Base-by-base conservation (phyloP, 2,888 invertebrate genomes). In the Platycnemis pennipes region DNA sequence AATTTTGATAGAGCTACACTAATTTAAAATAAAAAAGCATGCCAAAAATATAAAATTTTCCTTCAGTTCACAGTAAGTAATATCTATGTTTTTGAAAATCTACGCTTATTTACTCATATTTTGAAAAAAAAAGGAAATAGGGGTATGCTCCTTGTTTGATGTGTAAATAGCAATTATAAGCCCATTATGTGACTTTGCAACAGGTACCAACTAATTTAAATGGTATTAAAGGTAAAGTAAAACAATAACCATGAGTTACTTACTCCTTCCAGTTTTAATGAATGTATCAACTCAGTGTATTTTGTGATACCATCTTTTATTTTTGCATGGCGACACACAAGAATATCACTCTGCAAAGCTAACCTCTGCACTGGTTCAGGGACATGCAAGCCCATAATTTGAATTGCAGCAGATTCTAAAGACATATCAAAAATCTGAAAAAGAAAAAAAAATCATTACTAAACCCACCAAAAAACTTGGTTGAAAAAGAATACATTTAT, bases 311-410 rank as follows among this genome's bases (percentile, higher is more conserved):
- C 96, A 69, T 96, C 95, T 56, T 96, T 96, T 94, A 97, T 95
- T 56, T 96, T 95, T 94, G 96, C 96, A 31, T 96, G 96, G 95
- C 96, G 96, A 86, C 96, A 95, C 94, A 96, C 96, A 95, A 96
- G 96, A 86, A 96, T 96, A 95, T 96, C 96, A 95, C 96, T 96
- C 95, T 96, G 96, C 3, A 97, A 95, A 42, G 97, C 96, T 1
- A 97, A 96, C 95, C 96, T 97, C 94, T 96, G 95, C n/a, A 96
- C 96, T 49, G 96, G 95, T 94, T 96, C 96, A 56, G 96, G 96
- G 16, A 97, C 96, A 56, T 96, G 95, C 94, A 96, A 96, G 3
- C 96, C 96, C 94, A 97, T 95, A 94, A 96, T 96, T 95, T 97
- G 97, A 95, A 97, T 96, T 95, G 96, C 96, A 94, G 96, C 96